Evolutionary conservation across 2,113 vertebrate genomes (phyloP).

Genomic region (Vicugna pacos): DNA sequence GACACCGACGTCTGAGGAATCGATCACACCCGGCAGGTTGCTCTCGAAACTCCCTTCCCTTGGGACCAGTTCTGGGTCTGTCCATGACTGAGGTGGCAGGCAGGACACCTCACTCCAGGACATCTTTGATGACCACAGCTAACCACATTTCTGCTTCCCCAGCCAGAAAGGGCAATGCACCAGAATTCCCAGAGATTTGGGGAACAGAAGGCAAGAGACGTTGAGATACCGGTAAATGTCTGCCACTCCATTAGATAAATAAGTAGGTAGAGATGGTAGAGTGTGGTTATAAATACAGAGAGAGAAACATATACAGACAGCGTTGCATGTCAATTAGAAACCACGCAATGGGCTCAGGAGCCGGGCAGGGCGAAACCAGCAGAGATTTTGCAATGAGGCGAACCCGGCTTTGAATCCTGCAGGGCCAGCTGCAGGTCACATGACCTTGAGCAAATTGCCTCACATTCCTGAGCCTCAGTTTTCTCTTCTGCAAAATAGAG

Average conservation of each 20-base stretch:
- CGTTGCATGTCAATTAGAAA: background rate
- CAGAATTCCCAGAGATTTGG: background rate
- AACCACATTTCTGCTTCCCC: background rate
- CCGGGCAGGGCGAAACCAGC: background rate
- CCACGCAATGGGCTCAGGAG: background rate
- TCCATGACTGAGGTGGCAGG: background rate
- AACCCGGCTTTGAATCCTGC: background rate
- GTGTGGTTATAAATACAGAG: background rate
- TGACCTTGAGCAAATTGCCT: background rate
- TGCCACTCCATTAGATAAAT: background rate
- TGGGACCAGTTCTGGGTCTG: background rate
- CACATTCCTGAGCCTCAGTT: background rate
- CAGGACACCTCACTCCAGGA: background rate
- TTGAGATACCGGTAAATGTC: background rate
- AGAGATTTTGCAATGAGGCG: background rate
- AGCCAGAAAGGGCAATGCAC: background rate
- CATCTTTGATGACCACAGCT: background rate
- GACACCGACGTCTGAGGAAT: background rate
- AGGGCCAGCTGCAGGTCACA: too few species aligned
- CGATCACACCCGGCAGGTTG: background rate
- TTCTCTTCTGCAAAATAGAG: constrained; percentile 7
- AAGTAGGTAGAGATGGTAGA: background rate
- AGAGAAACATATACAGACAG: too few species aligned
- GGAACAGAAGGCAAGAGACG: background rate
- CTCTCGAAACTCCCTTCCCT: background rate